Evolutionary conservation across 2,888 invertebrate species (phyloP), one percentile per base, ranked within the genome.

Genomic region (Phorcus lineatus): DNA sequence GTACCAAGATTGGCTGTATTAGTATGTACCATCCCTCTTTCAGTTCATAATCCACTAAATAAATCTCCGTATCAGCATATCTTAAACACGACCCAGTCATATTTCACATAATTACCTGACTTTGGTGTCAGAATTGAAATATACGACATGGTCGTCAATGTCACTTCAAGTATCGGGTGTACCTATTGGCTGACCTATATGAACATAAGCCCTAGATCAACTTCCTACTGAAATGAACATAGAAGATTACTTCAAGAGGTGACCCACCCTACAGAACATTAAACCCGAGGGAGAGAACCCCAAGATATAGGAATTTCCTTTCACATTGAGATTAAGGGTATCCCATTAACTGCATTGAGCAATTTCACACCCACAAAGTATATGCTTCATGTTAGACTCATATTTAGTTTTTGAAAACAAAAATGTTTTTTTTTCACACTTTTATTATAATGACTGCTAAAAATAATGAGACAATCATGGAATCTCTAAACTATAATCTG

Each of bases 171-270:
- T 57, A 57, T 24, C 57, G 17, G 36, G 40, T 70, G 36, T 36
- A 70, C 70, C 19, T 36, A 70, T 40, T 24, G 36, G 28, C 19
- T 70, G 70, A 70, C 70, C 70, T 70, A 31, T 13, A 70, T 28
- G 70, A 19, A 31, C 40, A 36, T 31, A 36, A 70, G 31, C 31
- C 70, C 40, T 70, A 36, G 70, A 70, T 70, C 28, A 70, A 70
- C 70, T 70, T 70, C 70, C 70, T 70, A 40, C 70, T 70, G 70
- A 70, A 70, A 70, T 70, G 70, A 70, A 70, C 36, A 70, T 62
- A 17, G 2, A 62, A 62, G 62, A 28, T 62, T 22, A 62, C n/a
- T 62, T 62, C 62, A 62, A 62, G 62, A 24, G 22, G 24, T 11
- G 62, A 62, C 62, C 62, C 62, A 16, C 62, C 62, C 62, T 7